Conservation (phyloP, 1,140 invertebrate genomes). For the Drosophila pallidifrons region DNA sequence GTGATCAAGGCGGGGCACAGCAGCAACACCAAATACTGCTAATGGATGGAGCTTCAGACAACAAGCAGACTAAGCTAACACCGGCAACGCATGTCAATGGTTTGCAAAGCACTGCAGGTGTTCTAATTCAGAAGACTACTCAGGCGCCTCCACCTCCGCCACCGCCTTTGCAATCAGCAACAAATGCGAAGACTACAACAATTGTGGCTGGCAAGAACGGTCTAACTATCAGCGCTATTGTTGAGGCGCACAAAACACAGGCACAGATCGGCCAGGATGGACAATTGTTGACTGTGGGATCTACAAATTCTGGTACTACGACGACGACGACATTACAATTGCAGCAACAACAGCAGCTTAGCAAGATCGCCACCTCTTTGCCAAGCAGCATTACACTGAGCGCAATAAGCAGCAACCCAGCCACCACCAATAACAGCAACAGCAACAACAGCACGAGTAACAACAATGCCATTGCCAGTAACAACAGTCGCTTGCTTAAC, state of each 20-base stretch:
- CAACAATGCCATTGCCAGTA: constrained; percentile 50
- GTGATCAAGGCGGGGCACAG: constrained; percentile 55
- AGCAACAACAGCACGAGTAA: constrained; percentile 8
- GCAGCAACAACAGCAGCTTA: constrained; percentile 55
- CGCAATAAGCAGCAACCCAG: constrained; percentile 58
- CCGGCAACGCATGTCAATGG: constrained; percentile 61
- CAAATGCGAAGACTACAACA: constrained; percentile 63
- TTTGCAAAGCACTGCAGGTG: constrained; percentile 39
- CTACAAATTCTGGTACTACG: constrained; percentile 88
- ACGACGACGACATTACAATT: constrained; percentile 75
- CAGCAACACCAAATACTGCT: constrained; percentile 38
- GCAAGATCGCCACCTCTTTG: constrained; percentile 71
- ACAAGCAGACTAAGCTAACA: constrained; percentile 60
- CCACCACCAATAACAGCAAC: constrained; percentile 35
- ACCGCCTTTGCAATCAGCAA: constrained; percentile 19
- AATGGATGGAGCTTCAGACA: constrained; percentile 39
- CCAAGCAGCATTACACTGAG: constrained; percentile 78
- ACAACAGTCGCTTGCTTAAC: constrained; percentile 60
- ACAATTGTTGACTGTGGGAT: constrained; percentile 85
- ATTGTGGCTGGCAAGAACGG: constrained; percentile 79
- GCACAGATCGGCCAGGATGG: constrained; percentile 17
- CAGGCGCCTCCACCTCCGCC: constrained; percentile 20
- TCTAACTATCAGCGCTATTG: constrained; percentile 80
- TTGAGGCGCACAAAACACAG: constrained; percentile 72
- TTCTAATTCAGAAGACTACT: constrained; percentile 62